phyloP scores from a whole-genome alignment of 2,113 vertebrate species.

The Psophia crepitans region DNA sequence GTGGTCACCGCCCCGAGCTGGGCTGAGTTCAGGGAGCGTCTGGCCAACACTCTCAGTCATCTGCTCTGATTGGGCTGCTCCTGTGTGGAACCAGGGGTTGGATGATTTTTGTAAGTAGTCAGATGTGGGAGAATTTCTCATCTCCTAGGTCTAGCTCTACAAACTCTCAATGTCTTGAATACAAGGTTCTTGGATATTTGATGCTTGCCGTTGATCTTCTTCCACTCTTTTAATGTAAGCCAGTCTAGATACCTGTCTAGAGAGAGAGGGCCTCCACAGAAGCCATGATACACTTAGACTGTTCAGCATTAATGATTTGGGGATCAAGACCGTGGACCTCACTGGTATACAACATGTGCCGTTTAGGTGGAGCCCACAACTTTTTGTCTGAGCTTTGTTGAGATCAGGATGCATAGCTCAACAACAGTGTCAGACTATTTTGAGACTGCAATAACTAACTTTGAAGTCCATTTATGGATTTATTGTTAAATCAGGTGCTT shows the following conservation, averaged over 20 bases:
- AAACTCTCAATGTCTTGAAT: neutral
- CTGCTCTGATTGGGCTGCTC: no score
- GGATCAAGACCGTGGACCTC: neutral
- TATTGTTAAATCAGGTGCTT: neutral
- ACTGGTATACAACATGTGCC: neutral
- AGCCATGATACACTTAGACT: neutral
- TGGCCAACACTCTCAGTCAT: no score
- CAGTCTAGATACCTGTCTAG: neutral
- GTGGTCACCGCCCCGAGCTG: no score
- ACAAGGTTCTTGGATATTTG: neutral
- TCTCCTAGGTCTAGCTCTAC: neutral
- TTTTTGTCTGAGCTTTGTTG: neutral
- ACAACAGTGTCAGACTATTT: neutral
- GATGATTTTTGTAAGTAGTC: neutral
- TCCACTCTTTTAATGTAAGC: neutral
- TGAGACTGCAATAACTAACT: neutral
- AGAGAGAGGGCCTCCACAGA: neutral
- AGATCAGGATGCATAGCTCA: neutral
- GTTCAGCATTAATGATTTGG: neutral
- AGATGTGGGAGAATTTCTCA: neutral
- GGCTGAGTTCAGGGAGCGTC: no score
- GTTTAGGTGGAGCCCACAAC: neutral
- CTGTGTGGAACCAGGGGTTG: no score
- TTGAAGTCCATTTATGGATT: conserved; percentile 1
- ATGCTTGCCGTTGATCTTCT: neutral